Conservation (phyloP, 2,797 vertebrate species). For the Betta splendens region DNA sequence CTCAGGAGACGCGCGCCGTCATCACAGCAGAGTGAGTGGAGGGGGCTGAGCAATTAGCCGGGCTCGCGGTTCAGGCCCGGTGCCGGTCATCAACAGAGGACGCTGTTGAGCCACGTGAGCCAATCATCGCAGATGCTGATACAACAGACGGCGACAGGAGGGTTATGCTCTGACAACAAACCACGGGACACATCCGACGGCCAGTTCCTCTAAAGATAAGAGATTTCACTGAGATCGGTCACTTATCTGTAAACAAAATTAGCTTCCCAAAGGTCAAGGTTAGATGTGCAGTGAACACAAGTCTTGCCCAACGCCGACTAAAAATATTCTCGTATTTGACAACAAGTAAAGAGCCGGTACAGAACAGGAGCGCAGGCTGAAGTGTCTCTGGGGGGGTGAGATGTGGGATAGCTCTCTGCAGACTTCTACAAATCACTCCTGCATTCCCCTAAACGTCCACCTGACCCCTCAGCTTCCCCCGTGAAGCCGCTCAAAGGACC, state of each 20-base stretch:
- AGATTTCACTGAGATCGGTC: not conserved
- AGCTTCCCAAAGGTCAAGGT: not conserved
- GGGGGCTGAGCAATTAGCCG: conserved; percentile 22
- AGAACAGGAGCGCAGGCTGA: conserved; percentile 17
- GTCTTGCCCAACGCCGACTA: not conserved
- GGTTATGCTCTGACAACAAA: not conserved
- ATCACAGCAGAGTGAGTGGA: not conserved
- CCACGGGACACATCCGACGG: not conserved
- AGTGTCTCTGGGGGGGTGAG: conserved; percentile 37
- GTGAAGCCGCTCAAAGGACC: conserved; percentile 50
- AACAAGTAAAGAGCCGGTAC: conserved; percentile 25
- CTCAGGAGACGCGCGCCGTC: conserved; percentile 14
- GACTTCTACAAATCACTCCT: conserved; percentile 37
- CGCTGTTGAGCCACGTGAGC: conserved; percentile 61
- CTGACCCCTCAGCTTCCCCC: conserved; percentile 45
- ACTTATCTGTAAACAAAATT: not conserved
- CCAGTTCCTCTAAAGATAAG: not conserved
- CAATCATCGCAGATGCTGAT: conserved; percentile 25
- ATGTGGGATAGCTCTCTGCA: conserved; percentile 25
- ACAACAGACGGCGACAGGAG: conserved; percentile 28
- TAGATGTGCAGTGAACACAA: not conserved
- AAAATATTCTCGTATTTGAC: conserved; percentile 15
- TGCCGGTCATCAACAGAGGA: conserved; percentile 68
- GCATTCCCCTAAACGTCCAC: conserved; percentile 26
- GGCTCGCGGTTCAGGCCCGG: conserved; percentile 5